phyloP scores from a whole-genome alignment of 2,113 vertebrate genomes.

The Tautogolabrus adspersus region DNA sequence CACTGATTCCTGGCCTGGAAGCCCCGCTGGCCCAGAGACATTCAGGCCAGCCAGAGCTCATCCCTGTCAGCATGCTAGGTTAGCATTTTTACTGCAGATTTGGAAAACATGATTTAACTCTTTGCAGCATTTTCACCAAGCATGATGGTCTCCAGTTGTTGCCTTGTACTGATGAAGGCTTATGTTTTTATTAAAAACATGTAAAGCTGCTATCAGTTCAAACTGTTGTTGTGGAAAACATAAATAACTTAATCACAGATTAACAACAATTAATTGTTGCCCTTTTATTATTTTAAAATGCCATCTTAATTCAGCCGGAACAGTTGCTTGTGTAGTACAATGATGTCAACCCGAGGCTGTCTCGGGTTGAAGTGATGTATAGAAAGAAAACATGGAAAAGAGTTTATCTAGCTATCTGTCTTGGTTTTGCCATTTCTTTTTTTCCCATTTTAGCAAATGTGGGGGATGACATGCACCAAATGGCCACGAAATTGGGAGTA shows the following conservation, averaged over 20 bases:
- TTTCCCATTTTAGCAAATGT: too few relatives aligned
- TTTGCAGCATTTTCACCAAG: neutral
- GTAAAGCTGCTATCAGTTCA: too few relatives aligned
- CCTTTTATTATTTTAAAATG: too few relatives aligned
- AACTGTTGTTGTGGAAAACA: too few relatives aligned
- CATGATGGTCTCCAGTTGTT: neutral
- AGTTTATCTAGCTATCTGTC: too few relatives aligned
- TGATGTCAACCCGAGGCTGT: neutral
- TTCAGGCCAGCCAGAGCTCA: conserved; percentile 86
- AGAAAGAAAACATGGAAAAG: too few relatives aligned
- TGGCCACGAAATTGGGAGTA: too few relatives aligned
- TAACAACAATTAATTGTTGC: too few relatives aligned
- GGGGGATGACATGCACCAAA: too few relatives aligned
- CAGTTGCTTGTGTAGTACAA: neutral
- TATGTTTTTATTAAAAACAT: too few relatives aligned
- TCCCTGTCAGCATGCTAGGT: conserved; percentile 90
- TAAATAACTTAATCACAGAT: neutral
- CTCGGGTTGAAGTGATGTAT: neutral
- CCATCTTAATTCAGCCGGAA: too few relatives aligned
- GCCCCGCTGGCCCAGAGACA: conserved; percentile 86
- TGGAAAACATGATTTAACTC: neutral
- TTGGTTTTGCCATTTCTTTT: too few relatives aligned
- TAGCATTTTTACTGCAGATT: conserved; percentile 70
- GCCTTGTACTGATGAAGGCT: neutral
- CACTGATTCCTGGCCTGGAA: conserved; percentile 94